Conservation (phyloP, 2,888 invertebrate species). For the Pycnomerus fuliginosus region DNA sequence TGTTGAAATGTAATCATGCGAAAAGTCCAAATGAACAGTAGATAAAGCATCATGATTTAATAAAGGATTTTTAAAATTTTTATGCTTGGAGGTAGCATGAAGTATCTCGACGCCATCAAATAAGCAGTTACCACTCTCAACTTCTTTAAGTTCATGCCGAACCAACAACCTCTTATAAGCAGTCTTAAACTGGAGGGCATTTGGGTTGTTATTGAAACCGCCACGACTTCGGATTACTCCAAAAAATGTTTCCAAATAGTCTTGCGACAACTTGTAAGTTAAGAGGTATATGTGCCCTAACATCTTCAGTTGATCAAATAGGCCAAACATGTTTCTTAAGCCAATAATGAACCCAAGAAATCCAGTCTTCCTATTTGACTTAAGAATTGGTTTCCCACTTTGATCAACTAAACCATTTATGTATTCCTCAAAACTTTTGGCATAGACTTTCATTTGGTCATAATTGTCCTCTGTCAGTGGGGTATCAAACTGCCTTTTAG, state of each 20-base stretch:
- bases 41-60: too few species aligned
- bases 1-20: too few species aligned
- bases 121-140: too few species aligned
- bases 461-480: not conserved
- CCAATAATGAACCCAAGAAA: conserved; percentile 27
- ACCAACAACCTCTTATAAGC: conserved; percentile 25
- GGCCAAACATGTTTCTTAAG: conserved; percentile 10
- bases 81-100: too few species aligned
- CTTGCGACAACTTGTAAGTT: conserved; percentile 11
- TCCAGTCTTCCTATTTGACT: conserved; percentile 23
- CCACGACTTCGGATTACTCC: conserved; percentile 22
- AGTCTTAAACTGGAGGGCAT: conserved; percentile 24
- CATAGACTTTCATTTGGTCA: not conserved
- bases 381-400: too few species aligned
- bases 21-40: too few species aligned
- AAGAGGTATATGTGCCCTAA: conserved; percentile 5
- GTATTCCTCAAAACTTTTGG: too few species aligned
- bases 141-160: not conserved
- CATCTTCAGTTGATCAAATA: conserved; percentile 1
- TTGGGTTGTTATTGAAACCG: conserved; percentile 10
- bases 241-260: conserved; percentile 25
- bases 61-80: too few species aligned
- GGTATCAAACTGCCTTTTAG: not conserved
- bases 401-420: too few species aligned
- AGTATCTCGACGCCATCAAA: too few species aligned